Base-by-base conservation (phyloP, 2,113 vertebrate genomes). In the Cariama cristata region DNA sequence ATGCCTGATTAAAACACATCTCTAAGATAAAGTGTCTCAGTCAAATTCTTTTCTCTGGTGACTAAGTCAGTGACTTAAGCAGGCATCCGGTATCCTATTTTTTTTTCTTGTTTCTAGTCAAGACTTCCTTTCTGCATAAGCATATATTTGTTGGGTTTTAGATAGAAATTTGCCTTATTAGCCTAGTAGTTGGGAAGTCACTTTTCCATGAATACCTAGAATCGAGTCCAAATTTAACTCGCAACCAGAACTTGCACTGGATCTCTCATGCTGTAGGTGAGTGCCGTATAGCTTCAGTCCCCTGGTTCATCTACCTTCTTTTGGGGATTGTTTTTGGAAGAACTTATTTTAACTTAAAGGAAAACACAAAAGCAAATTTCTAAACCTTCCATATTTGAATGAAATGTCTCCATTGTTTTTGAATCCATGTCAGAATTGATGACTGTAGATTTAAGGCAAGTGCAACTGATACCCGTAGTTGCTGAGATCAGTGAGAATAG, bases 251-350 rank as follows among this genome's bases (percentile, higher is more conserved):
- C 45, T 88, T 88, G 14, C 90, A 77, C 35, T 74, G 38, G 33
- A 13, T 73, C 11, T 47, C 16, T 77, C 21, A 22, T 32, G 40
- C 26, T 73, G 3, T 42, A 69, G 17, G 7, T 52, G 79, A 80
- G 15, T 72, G 42, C 23, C 42, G 8, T 62, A 16, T 33, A 69
- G 27, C 33, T 79, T 74, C 22, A 40, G 4, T 35, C 8, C 74
- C 27, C 27, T 44, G 3, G 6, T 74, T 68, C 28, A 64, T 44
- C 23, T 69, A 4, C 32, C 16, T 40, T 75, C 20, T 66, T 90
- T 52, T 71, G 12, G n/a, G 52, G 26, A 53, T 28, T 0, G 0
- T 20, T 75, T 90, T 64, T n/a, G 11, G n/a, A 84, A 74, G 0
- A 79, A 38, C 3, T 32, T 72, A 3, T 79, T 76, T 45, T 50